Evolutionary conservation across 2,888 invertebrate genomes (phyloP).

Genomic region (Apamea epomidion): DNA sequence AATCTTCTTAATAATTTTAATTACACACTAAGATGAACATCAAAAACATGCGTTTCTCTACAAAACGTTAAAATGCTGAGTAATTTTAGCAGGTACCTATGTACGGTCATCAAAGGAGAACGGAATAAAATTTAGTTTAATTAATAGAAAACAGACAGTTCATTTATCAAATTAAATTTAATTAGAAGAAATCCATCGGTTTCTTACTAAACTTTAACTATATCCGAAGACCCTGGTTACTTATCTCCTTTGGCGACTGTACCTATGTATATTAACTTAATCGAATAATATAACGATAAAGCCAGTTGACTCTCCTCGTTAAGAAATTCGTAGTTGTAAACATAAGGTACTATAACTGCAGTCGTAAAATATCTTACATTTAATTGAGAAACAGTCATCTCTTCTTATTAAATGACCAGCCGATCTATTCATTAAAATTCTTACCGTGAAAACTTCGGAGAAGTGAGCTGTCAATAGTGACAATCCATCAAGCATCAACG

Average conservation of each 20-base stretch:
- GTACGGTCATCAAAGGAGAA: neutral
- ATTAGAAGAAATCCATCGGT: too few species aligned
- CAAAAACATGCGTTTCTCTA: slow-evolving; percentile 19
- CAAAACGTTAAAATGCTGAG: slow-evolving; percentile 5
- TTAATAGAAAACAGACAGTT: too few species aligned
- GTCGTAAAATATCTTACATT: neutral
- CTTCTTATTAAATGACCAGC: neutral
- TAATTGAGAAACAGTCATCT: too few species aligned
- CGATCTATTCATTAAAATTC: neutral
- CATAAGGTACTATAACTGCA: neutral
- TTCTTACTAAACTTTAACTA: too few species aligned
- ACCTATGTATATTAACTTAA: neutral
- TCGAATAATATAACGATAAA: neutral
- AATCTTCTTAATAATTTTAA: neutral
- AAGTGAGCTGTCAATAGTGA: too few species aligned
- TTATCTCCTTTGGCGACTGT: too few species aligned
- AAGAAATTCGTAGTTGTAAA: slow-evolving; percentile 8
- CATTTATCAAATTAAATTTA: too few species aligned
- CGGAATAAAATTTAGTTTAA: too few species aligned
- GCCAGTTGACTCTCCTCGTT: neutral
- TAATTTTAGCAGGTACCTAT: too few species aligned
- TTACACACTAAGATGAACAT: slow-evolving; percentile 24
- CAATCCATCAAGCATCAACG: too few species aligned
- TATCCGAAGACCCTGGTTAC: too few species aligned
- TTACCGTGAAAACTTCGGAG: too few species aligned